Evolutionary conservation across 1,140 invertebrate genomes (phyloP), one percentile per base, ranked within the genome.

Genomic region (Sitophilus oryzae): DNA sequence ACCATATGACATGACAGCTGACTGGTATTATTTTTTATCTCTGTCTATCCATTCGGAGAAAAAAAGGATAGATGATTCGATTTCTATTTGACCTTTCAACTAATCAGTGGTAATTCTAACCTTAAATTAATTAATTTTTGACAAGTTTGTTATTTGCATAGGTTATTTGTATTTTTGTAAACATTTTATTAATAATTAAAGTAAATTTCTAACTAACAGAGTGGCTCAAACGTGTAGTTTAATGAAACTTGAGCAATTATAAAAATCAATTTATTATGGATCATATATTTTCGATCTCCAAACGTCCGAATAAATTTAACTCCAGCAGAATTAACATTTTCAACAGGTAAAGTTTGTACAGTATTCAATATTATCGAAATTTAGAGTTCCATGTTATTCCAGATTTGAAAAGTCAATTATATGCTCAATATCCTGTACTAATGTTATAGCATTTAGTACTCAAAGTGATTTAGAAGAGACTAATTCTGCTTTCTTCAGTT

Each of bases 391-490:
- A n/a, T n/a, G n/a, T n/a, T n/a, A n/a, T n/a, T n/a, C n/a, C n/a
- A n/a, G 68, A 16, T 44, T 69, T 36, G 59, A 69, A 37, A 65
- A 69, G 42, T 62, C 61, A n/a, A 61, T 66, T 45, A 56, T 84
- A 36, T 87, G 84, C 67, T 78, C 80, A n/a, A 78, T 91, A 63
- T 92, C 89, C 2, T 79, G 80, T 41, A 78, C 79, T 18, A 92
- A 92, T 73, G 83, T 90, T 35, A 80, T 89, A 16, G 89, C 89
- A 0, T 93, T 91, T 67, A 85, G 84, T 15, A 85, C 82, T 41
- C 80, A 79, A 11, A 86, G 78, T 44, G 84, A 83, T 71, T 74
- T 86, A 40, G 77, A 81, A 38, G 85, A 89, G 62, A 67, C 64
- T 10, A 77, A 74, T 44, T 82, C 80, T 8, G 80, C 82, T 65